Evolutionary conservation across 2,113 vertebrate species (phyloP).

Genomic region (Perognathus longimembris): DNA sequence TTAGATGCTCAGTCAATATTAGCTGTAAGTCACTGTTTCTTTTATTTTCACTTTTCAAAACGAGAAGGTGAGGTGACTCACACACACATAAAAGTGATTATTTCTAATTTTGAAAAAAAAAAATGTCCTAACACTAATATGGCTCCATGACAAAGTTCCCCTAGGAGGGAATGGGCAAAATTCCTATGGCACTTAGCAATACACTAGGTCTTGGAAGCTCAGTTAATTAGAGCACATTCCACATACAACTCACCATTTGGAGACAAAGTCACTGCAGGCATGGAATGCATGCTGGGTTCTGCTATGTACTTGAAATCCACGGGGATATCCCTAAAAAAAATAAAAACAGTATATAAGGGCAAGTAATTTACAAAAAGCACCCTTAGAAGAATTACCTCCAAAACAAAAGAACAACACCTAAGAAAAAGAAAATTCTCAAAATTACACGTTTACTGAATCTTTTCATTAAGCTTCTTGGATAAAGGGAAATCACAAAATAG

Average conservation of each 20-base stretch:
- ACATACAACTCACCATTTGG: conserved; percentile 93
- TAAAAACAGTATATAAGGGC: conserved; percentile 74
- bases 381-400: conserved; percentile 58
- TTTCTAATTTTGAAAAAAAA: conserved; percentile 42
- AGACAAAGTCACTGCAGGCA: conserved; percentile 98
- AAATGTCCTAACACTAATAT: conserved; percentile 16
- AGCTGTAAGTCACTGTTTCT: conserved; percentile 23
- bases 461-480: not conserved
- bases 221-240: conserved; percentile 10
- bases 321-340: conserved; percentile 96
- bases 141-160: not conserved
- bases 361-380: conserved; percentile 57
- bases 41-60: conserved; percentile 48
- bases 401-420: conserved; percentile 27
- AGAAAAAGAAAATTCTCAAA: conserved; percentile 26
- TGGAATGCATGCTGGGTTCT: conserved; percentile 99
- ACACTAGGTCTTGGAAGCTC: not conserved
- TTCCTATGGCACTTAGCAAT: not conserved
- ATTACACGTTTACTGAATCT: conserved; percentile 31
- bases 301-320: conserved; percentile 99
- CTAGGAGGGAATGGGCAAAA: not conserved
- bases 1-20: not conserved
- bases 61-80: not conserved
- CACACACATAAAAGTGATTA: conserved; percentile 23
- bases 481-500: conserved; percentile 20